These are phyloP conservation scores for Drosophila sucinea DNA, from an alignment of 1,140 invertebrate species.

Conservation along the genomic window DNA sequence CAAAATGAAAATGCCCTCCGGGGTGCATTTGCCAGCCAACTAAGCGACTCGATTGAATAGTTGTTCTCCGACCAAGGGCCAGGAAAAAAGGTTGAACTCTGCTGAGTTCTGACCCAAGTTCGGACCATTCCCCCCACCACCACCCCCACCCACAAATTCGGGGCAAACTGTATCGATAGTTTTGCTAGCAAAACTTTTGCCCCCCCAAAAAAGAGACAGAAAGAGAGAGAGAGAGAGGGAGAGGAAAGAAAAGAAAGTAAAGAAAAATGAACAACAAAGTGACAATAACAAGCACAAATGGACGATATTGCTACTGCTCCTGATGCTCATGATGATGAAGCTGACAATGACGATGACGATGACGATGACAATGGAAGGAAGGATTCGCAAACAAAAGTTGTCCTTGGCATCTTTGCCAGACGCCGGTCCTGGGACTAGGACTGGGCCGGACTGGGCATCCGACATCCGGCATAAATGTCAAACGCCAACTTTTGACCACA, in stretches of 20 bases:
- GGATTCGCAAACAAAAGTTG: slow-evolving; percentile 28
- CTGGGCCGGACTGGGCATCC: slow-evolving; percentile 30
- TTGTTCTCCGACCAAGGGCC: slow-evolving; percentile 52
- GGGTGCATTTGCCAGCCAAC: slow-evolving; percentile 68
- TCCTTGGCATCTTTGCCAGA: slow-evolving; percentile 38
- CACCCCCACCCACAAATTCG: not conserved
- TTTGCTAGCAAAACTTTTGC: slow-evolving; percentile 41
- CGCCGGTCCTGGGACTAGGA: slow-evolving; percentile 14
- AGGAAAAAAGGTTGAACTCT: slow-evolving; percentile 55
- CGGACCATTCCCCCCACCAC: not conserved
- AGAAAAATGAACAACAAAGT: slow-evolving; percentile 45
- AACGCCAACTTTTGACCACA: slow-evolving; percentile 78
- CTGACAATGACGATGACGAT: slow-evolving; percentile 57
- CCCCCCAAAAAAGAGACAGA: slow-evolving; percentile 13
- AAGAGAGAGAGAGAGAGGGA: not conserved
- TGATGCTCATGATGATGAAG: slow-evolving; percentile 29
- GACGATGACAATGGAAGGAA: slow-evolving; percentile 62
- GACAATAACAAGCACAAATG: slow-evolving; percentile 71
- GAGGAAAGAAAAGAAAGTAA: slow-evolving; percentile 26
- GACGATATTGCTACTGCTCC: slow-evolving; percentile 23
- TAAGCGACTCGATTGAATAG: slow-evolving; percentile 67
- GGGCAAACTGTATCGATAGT: slow-evolving; percentile 58
- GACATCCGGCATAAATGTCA: slow-evolving; percentile 81
- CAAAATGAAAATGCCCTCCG: slow-evolving; percentile 71
- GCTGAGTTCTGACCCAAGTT: not conserved